Conservation (phyloP, 2,888 invertebrate species). For the Cordilura impudica region DNA sequence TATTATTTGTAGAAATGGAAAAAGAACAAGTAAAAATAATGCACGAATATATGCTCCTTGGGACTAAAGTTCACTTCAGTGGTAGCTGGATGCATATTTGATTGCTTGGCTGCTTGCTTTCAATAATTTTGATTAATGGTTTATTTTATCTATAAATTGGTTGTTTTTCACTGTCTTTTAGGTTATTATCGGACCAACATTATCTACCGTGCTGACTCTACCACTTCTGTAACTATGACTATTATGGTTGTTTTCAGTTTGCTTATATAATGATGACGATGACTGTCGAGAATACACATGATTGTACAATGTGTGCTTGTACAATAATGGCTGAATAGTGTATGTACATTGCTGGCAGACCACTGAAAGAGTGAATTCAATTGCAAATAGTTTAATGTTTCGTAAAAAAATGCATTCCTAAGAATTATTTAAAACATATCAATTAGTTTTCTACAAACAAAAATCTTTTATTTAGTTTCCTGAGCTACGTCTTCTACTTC, state of each 20-base stretch:
- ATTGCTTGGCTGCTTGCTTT: slow-evolving; percentile 6
- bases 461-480: too few species aligned
- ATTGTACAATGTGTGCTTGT: background rate
- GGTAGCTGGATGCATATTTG: background rate
- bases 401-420: too few species aligned
- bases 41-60: background rate
- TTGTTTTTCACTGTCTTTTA: slow-evolving; percentile 65
- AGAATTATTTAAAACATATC: too few species aligned
- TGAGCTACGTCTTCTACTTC: too few species aligned
- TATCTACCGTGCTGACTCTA: slow-evolving; percentile 21
- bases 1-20: background rate
- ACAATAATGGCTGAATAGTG: background rate
- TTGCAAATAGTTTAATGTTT: too few species aligned
- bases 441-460: too few species aligned
- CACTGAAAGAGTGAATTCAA: too few species aligned
- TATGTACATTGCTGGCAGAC: too few species aligned
- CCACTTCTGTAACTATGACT: background rate
- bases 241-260: slow-evolving; percentile 4
- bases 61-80: background rate
- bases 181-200: slow-evolving; percentile 59
- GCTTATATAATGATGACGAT: slow-evolving; percentile 17
- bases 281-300: background rate
- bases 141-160: slow-evolving; percentile 65
- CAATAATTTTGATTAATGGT: slow-evolving; percentile 66
- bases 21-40: background rate